Evolutionary conservation across 2,113 vertebrate genomes (phyloP).

Genomic region (Chloropsis hardwickii): DNA sequence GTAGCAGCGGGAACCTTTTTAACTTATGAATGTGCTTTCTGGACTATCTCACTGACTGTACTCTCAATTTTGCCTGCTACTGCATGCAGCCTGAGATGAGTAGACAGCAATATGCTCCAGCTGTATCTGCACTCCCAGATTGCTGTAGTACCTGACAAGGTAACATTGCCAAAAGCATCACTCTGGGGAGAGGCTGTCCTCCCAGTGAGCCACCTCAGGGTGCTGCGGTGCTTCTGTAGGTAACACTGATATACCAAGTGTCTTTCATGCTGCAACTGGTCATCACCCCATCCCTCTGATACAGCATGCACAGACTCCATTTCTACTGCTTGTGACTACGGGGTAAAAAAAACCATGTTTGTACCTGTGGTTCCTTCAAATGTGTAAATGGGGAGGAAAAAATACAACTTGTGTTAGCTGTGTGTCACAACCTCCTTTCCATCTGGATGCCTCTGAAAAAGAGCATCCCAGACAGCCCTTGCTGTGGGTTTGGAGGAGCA

Average conservation of each 20-base stretch:
- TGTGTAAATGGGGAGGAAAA: neutral
- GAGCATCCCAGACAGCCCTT: neutral
- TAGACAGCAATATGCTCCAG: constrained; percentile 7
- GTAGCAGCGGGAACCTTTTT: constrained; percentile 24
- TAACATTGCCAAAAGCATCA: neutral
- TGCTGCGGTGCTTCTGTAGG: constrained; percentile 10
- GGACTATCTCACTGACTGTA: constrained; percentile 27
- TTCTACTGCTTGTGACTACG: neutral
- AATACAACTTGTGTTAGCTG: neutral
- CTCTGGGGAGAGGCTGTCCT: neutral
- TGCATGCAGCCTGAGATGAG: constrained; percentile 61
- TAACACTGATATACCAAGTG: neutral
- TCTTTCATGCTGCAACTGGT: neutral
- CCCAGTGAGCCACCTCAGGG: neutral
- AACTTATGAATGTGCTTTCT: constrained; percentile 50
- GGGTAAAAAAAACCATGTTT: neutral
- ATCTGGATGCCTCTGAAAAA: neutral
- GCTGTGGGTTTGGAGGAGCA: neutral
- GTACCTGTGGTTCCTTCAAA: neutral
- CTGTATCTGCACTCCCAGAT: constrained; percentile 45
- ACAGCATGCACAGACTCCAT: constrained; percentile 3
- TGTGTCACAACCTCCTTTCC: neutral
- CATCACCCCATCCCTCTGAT: neutral
- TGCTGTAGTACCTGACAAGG: constrained; percentile 31
- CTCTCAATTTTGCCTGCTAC: constrained; percentile 56